These are phyloP conservation scores for Amblyraja radiata DNA, from an alignment of 2,797 vertebrate genomes.

Conservation along the genomic window DNA sequence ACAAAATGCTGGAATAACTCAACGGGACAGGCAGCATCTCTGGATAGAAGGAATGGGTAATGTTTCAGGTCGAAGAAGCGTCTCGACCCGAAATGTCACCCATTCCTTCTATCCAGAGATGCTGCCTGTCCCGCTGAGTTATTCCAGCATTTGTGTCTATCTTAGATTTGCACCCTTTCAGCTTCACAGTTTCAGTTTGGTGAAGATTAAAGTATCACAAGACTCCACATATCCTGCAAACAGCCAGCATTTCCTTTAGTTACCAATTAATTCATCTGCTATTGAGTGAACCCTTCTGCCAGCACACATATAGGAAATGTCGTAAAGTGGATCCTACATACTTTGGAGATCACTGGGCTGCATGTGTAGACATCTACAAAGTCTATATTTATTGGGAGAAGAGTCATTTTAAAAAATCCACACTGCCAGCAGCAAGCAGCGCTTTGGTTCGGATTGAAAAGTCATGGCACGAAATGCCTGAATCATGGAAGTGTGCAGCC, in stretches of 20 bases:
- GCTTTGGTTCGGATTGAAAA: neutral
- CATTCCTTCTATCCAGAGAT: too few species aligned
- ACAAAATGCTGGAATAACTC: too few species aligned
- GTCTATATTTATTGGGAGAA: too few species aligned
- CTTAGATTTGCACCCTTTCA: neutral
- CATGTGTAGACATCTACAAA: neutral
- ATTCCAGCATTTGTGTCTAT: too few species aligned
- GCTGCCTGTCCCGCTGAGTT: too few species aligned
- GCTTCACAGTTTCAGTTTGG: neutral
- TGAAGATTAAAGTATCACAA: neutral
- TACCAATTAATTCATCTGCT: neutral
- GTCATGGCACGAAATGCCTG: neutral
- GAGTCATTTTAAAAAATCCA: neutral
- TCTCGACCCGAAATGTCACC: too few species aligned
- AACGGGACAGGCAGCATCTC: too few species aligned
- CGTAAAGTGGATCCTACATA: too few species aligned
- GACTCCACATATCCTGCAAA: neutral
- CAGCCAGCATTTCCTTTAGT: neutral
- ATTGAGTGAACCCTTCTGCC: neutral
- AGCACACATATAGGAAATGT: neutral
- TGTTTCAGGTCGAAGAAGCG: too few species aligned
- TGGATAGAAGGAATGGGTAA: too few species aligned
- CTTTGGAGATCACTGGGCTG: neutral
- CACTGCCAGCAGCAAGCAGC: neutral
- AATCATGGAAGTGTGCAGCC: neutral